These are phyloP conservation scores for Eriocheir sinensis DNA, from an alignment of 1,140 invertebrate species.

Conservation along the genomic window DNA sequence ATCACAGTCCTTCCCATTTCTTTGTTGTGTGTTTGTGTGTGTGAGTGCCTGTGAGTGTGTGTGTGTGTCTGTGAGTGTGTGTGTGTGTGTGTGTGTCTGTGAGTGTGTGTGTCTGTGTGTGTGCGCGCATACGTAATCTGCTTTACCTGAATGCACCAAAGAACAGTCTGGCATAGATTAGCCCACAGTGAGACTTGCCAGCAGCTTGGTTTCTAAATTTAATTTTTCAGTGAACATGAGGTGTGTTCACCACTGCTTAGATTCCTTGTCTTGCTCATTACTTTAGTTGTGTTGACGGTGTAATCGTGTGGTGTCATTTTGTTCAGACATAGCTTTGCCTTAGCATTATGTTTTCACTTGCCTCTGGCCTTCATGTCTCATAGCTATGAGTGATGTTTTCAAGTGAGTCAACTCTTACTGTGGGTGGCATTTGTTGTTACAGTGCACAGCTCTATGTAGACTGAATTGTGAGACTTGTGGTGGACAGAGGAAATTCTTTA, in stretches of 20 bases:
- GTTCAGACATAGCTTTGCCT: background rate
- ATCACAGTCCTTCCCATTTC: background rate
- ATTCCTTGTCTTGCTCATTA: background rate
- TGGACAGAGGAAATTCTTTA: background rate
- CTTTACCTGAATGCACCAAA: background rate
- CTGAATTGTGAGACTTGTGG: background rate
- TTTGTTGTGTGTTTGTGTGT: background rate
- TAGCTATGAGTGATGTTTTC: background rate
- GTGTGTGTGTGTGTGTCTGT: background rate
- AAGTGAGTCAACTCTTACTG: background rate
- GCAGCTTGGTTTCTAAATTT: background rate
- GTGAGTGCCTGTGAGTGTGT: too few species aligned
- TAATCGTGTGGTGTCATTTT: background rate
- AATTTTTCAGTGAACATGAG: background rate
- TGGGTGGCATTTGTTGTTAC: background rate
- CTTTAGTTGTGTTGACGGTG: background rate
- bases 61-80: slow-evolving; percentile 15
- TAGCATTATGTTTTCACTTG: background rate
- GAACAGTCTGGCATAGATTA: background rate
- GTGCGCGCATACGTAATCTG: background rate
- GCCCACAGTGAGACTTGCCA: background rate
- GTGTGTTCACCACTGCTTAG: background rate
- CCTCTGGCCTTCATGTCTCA: background rate
- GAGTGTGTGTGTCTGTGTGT: background rate
- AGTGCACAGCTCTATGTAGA: background rate